Evolutionary conservation across 1,140 invertebrate species (phyloP).

Genomic region (Aradophagus sp.): DNA sequence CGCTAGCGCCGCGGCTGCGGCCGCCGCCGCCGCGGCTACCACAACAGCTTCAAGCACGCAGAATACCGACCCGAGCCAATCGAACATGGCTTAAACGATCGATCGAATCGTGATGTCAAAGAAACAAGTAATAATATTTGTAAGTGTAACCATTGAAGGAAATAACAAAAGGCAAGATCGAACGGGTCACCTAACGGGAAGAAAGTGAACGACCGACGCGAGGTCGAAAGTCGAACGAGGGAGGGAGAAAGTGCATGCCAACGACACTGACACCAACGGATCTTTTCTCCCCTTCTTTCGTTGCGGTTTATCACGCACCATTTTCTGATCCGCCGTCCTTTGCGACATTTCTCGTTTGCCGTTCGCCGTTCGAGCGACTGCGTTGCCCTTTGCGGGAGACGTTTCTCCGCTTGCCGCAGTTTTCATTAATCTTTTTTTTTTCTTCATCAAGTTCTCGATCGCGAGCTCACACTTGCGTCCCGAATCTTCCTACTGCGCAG

Average conservation of each 20-base stretch:
- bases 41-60: slow-evolving; percentile 67
- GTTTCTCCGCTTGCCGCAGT: neutral
- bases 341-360: no score
- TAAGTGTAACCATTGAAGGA: neutral
- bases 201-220: no score
- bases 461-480: slow-evolving; percentile 29
- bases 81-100: slow-evolving; percentile 71
- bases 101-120: neutral
- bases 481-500: slow-evolving; percentile 12
- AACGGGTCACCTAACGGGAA: no score
- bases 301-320: no score
- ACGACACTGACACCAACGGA: no score
- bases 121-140: slow-evolving; percentile 5
- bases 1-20: slow-evolving; percentile 62
- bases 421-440: slow-evolving; percentile 1
- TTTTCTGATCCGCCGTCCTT: no score
- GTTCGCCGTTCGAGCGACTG: neutral
- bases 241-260: no score
- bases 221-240: no score
- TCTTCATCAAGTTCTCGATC: slow-evolving; percentile 4
- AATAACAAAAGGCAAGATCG: slow-evolving; percentile 1
- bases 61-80: slow-evolving; percentile 70
- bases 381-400: slow-evolving; percentile 32
- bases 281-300: no score
- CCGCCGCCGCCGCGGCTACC: slow-evolving; percentile 67